Conservation (phyloP, 2,113 vertebrate genomes). For the Acrocephalus arundinaceus region DNA sequence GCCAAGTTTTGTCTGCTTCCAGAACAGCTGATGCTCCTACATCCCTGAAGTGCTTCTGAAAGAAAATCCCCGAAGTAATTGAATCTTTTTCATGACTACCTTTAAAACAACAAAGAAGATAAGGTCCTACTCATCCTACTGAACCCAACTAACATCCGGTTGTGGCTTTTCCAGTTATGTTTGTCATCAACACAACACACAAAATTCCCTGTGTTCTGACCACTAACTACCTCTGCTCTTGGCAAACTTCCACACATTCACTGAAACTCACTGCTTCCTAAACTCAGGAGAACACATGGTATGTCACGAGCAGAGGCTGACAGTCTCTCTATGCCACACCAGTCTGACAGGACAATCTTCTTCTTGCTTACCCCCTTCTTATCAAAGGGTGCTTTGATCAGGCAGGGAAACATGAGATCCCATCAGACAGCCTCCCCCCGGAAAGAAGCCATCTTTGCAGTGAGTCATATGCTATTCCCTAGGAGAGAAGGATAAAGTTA, state of each 20-base stretch:
- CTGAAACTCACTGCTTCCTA: not conserved
- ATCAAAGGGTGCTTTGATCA: not conserved
- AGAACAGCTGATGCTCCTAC: not conserved
- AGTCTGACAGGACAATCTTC: not conserved
- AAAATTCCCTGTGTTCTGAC: not conserved
- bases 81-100: not conserved
- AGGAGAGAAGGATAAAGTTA: not conserved
- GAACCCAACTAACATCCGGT: fast-evolving
- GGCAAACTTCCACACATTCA: not conserved
- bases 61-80: not conserved
- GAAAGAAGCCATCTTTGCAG: not conserved
- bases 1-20: not conserved
- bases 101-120: not conserved
- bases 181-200: not conserved
- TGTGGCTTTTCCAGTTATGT: not conserved
- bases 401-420: not conserved
- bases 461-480: not conserved
- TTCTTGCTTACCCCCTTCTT: not conserved
- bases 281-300: conserved; percentile 25
- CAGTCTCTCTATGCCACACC: not conserved
- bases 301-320: not conserved
- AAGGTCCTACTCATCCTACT: not conserved
- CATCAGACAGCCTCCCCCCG: not conserved
- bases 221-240: not conserved
- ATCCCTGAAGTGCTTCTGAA: not conserved